Conservation (phyloP, 2,797 vertebrate genomes). For the Labroides dimidiatus region DNA sequence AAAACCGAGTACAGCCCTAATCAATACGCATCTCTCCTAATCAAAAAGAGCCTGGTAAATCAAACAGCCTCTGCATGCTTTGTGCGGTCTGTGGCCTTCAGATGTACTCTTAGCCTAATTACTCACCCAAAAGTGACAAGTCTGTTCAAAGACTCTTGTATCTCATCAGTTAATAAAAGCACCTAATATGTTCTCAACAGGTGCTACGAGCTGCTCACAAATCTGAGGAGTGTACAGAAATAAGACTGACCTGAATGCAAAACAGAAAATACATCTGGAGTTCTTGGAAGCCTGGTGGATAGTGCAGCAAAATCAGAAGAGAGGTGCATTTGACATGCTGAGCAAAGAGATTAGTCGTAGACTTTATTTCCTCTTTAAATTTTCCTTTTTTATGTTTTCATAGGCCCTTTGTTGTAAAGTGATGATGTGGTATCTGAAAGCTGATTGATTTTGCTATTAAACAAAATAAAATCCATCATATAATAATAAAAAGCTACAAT, state of each 20-base stretch:
- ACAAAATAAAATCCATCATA: no score
- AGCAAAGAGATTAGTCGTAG: no score
- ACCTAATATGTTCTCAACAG: slow-evolving; percentile 49
- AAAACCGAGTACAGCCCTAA: slow-evolving; percentile 70
- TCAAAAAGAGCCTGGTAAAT: slow-evolving; percentile 79
- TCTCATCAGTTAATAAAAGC: slow-evolving; percentile 33
- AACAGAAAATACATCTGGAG: slow-evolving; percentile 8
- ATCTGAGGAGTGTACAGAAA: background rate
- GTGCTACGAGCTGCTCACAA: slow-evolving; percentile 27
- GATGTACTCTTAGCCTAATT: slow-evolving; percentile 27
- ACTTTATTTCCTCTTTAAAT: no score
- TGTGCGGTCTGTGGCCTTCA: slow-evolving; percentile 47
- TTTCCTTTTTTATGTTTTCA: no score
- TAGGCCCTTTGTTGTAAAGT: no score
- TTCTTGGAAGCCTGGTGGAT: background rate
- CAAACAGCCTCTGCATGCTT: slow-evolving; percentile 47
- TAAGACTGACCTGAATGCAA: slow-evolving; percentile 10
- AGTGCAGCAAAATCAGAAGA: slow-evolving; percentile 5
- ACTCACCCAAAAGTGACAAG: slow-evolving; percentile 31
- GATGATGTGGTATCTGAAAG: no score
- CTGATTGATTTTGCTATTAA: no score
- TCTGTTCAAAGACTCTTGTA: slow-evolving; percentile 12
- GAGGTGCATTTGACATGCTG: slow-evolving; percentile 12
- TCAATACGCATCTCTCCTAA: slow-evolving; percentile 80
- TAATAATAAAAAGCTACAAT: no score